Evolutionary conservation across 2,888 invertebrate species (phyloP).

Genomic region (Patella depressa): DNA sequence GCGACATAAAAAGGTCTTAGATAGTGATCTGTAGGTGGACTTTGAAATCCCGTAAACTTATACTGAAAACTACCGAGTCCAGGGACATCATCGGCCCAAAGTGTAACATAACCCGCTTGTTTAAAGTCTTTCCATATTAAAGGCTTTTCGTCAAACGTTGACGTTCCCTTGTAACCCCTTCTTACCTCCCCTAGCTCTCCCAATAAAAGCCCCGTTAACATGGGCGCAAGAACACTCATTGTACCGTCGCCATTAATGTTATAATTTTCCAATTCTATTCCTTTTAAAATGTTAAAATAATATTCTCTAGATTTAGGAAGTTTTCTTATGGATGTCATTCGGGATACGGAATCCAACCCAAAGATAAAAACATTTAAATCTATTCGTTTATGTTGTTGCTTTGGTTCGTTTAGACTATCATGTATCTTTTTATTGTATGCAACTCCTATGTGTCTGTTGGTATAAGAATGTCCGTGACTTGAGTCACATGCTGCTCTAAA

Average conservation of each 20-base stretch:
- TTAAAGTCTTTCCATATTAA: constrained; percentile 87
- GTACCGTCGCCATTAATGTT: constrained; percentile 53
- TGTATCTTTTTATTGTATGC: constrained; percentile 23
- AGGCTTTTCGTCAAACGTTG: constrained; percentile 82
- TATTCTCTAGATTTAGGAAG: constrained; percentile 48
- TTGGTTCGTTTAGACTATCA: background rate
- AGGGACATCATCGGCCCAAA: constrained; percentile 88
- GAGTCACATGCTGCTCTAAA: constrained; percentile 46
- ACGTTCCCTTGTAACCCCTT: constrained; percentile 77
- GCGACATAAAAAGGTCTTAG: constrained; percentile 27
- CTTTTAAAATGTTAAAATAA: constrained; percentile 38
- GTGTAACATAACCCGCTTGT: constrained; percentile 74
- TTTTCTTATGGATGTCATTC: constrained; percentile 75
- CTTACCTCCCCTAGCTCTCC: constrained; percentile 8
- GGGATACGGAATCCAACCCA: constrained; percentile 88
- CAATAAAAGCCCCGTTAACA: constrained; percentile 41
- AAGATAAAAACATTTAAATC: constrained; percentile 77
- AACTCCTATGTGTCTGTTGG: constrained; percentile 77
- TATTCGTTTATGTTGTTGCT: background rate
- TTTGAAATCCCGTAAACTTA: constrained; percentile 86
- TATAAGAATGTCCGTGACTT: constrained; percentile 74
- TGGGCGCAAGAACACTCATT: constrained; percentile 45
- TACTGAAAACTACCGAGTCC: constrained; percentile 89
- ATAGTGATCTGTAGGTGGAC: constrained; percentile 66
- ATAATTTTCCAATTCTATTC: constrained; percentile 45